Evolutionary conservation across 1,140 invertebrate species (phyloP).

Genomic region (Tetragnatha versicolor): DNA sequence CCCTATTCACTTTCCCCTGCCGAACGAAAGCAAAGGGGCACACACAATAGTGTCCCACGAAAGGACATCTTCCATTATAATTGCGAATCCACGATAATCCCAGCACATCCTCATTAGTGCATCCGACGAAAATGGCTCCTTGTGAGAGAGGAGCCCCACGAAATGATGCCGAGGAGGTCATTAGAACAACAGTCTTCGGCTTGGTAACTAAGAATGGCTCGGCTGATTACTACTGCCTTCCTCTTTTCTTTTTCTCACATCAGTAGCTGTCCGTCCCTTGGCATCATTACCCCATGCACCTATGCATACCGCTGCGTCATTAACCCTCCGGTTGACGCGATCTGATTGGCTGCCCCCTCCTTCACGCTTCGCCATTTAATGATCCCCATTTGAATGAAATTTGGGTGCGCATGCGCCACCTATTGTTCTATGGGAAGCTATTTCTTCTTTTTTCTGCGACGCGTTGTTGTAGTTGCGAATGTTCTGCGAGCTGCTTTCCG

Average conservation of each 20-base stretch:
- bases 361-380: constrained; percentile 44
- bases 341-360: constrained; percentile 29
- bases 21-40: no score
- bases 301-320: constrained; percentile 44
- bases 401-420: constrained; percentile 25
- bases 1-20: no score
- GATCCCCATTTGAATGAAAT: constrained; percentile 43
- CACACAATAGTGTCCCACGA: no score
- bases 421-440: not conserved
- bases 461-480: not conserved
- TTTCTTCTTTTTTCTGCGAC: constrained; percentile 1
- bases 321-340: constrained; percentile 27
- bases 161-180: constrained; percentile 26
- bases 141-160: not conserved
- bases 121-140: no score
- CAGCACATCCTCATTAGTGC: no score
- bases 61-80: no score
- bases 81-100: no score
- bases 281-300: constrained; percentile 27
- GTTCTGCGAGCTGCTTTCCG: not conserved
- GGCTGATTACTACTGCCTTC: constrained; percentile 4
- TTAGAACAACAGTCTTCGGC: constrained; percentile 24
- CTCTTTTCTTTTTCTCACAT: not conserved
- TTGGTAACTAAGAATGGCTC: constrained; percentile 30
- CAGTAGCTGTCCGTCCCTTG: not conserved